These are phyloP conservation scores for Syritta pipiens DNA, from an alignment of 2,888 invertebrate genomes.

Conservation along the genomic window DNA sequence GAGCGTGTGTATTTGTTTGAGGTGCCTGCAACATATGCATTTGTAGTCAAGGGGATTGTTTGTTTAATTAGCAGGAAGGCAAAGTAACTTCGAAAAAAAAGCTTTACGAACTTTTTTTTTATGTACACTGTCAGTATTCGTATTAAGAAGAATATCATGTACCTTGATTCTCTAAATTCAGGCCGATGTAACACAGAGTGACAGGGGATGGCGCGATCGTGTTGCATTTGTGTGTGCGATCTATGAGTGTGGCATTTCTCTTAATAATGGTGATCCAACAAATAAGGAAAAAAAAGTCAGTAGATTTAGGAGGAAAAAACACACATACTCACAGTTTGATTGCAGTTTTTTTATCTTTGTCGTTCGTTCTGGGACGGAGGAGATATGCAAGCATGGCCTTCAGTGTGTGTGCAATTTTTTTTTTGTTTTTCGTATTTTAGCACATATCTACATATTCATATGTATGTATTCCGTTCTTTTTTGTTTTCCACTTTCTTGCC, in stretches of 20 bases:
- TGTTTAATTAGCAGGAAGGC: slow-evolving; percentile 59
- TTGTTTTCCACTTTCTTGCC: slow-evolving; percentile 56
- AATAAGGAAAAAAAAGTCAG: slow-evolving; percentile 28
- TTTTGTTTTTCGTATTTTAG: slow-evolving; percentile 21
- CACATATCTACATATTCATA: slow-evolving; percentile 31
- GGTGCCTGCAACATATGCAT: background rate
- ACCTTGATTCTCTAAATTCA: slow-evolving; percentile 13
- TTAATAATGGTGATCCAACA: slow-evolving; percentile 30
- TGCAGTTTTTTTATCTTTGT: slow-evolving; percentile 57
- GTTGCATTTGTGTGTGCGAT: slow-evolving; percentile 37
- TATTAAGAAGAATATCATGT: slow-evolving; percentile 26
- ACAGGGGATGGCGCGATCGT: background rate
- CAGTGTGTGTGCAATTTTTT: slow-evolving; percentile 57
- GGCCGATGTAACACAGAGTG: slow-evolving; percentile 23
- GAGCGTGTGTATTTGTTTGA: slow-evolving; percentile 21
- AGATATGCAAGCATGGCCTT: slow-evolving; percentile 61
- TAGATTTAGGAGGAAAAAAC: slow-evolving; percentile 53
- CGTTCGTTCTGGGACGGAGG: slow-evolving; percentile 25
- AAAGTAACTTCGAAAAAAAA: slow-evolving; percentile 36
- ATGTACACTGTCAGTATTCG: background rate
- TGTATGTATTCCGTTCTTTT: slow-evolving; percentile 25
- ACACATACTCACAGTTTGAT: slow-evolving; percentile 25
- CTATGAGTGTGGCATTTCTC: slow-evolving; percentile 21
- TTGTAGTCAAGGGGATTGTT: slow-evolving; percentile 43
- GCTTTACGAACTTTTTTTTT: slow-evolving; percentile 20